Evolutionary conservation across 2,113 vertebrate genomes (phyloP).

Genomic region (Eonycteris spelaea): DNA sequence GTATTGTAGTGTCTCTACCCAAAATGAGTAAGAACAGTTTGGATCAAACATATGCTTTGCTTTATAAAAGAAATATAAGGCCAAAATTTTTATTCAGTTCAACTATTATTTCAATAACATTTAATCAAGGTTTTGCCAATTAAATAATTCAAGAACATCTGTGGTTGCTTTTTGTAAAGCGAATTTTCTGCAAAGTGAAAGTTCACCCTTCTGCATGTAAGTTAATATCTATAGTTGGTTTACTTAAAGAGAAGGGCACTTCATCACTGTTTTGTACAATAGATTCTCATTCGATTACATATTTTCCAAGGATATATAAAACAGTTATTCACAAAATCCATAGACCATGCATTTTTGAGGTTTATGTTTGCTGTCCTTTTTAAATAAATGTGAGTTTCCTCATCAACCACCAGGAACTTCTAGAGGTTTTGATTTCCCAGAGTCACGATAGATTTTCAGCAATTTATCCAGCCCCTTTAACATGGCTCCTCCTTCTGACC

Average conservation of each 20-base stretch:
- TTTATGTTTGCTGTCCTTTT: not conserved
- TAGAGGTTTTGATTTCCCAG: not conserved
- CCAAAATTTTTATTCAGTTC: not conserved
- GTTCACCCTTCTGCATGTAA: not conserved
- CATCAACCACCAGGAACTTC: not conserved
- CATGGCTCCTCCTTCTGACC: not conserved
- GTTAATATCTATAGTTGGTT: not conserved
- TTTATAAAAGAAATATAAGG: not conserved
- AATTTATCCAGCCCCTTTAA: not conserved
- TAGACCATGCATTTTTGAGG: not conserved
- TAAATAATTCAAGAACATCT: not conserved
- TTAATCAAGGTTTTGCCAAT: not conserved
- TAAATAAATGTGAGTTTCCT: not conserved
- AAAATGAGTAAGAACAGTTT: not conserved
- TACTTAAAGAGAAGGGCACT: not conserved
- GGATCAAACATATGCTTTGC: not conserved
- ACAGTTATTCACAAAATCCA: not conserved
- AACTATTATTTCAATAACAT: not conserved
- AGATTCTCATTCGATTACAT: not conserved
- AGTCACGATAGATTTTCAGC: not conserved
- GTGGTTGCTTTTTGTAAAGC: not conserved
- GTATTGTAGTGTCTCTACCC: too few relatives aligned
- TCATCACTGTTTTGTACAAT: not conserved
- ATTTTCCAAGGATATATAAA: not conserved
- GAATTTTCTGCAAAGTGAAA: not conserved